Evolutionary conservation across 2,797 vertebrate species (phyloP).

Genomic region (Semotilus atromaculatus): DNA sequence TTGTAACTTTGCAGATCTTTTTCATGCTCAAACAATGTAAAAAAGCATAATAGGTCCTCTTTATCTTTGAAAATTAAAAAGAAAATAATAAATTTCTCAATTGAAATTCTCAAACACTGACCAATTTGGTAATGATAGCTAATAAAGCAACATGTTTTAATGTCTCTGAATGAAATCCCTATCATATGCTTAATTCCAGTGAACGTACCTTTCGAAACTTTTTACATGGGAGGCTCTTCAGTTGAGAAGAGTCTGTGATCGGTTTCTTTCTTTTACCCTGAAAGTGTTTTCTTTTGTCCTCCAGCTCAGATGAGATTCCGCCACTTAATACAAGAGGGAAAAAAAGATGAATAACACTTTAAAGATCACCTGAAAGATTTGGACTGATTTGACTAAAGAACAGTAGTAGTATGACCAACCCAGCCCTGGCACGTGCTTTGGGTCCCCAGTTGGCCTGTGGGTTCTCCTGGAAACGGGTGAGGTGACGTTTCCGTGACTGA

Average conservation of each 20-base stretch:
- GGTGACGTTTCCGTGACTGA: constrained; percentile 85
- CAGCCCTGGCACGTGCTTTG: constrained; percentile 84
- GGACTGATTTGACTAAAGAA: background rate
- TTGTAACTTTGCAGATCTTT: background rate
- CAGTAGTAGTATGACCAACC: constrained; percentile 69
- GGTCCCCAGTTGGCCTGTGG: constrained; percentile 94
- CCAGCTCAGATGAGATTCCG: constrained; percentile 67
- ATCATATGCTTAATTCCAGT: background rate
- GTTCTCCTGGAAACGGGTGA: constrained; percentile 92
- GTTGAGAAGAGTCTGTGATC: constrained; percentile 67
- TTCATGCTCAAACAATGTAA: background rate
- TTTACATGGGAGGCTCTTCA: constrained; percentile 86
- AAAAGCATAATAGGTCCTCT: background rate
- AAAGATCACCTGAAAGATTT: background rate
- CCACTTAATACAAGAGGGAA: constrained; percentile 59
- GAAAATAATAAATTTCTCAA: background rate
- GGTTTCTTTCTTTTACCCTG: constrained; percentile 87
- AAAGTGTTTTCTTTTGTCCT: constrained; percentile 79
- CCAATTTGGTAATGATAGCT: background rate
- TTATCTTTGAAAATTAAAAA: background rate
- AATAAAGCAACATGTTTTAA: background rate
- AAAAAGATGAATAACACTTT: background rate
- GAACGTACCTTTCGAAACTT: constrained; percentile 82
- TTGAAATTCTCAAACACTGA: background rate
- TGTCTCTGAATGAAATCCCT: background rate